Percentiles rank a stretch among this genome's conserved stretches.
Evolutionary conservation across 30 jellyfish, hydroid and myxozoan genomes (phyloP).

Genomic region (Catostylus mosaicus): DNA sequence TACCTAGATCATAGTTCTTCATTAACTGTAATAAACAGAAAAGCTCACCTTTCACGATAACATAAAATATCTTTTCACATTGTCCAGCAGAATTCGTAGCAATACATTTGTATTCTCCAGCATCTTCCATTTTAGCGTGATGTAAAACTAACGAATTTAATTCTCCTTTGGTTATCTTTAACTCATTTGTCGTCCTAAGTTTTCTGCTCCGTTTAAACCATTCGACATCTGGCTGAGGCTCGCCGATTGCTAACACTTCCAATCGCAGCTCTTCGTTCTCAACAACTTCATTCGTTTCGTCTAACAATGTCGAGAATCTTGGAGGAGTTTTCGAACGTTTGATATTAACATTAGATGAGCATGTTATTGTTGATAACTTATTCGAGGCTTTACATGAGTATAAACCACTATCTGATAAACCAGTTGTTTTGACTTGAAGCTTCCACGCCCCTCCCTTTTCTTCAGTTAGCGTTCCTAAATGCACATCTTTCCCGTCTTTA

Average conservation of each 20-base stretch:
- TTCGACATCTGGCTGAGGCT: conserved; percentile 85
- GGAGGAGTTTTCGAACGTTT: conserved; percentile 74
- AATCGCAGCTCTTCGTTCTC: conserved; percentile 83
- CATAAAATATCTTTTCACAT: conserved; percentile 61
- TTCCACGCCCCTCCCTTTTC: conserved; percentile 56
- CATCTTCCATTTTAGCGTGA: conserved; percentile 72
- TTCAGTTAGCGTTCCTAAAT: conserved; percentile 38
- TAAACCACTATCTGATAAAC: conserved; percentile 68
- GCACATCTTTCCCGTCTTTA: conserved; percentile 78
- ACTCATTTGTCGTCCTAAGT: conserved; percentile 55
- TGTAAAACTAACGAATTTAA: conserved; percentile 63
- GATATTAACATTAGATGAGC: conserved; percentile 55
- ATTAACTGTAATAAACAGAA: no score
- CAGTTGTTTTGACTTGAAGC: conserved; percentile 28
- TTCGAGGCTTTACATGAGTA: conserved; percentile 77
- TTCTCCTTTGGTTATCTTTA: conserved; percentile 67
- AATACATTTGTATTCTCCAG: conserved; percentile 84
- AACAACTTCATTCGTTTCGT: conserved; percentile 64
- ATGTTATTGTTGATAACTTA: conserved; percentile 50
- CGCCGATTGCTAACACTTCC: conserved; percentile 80
- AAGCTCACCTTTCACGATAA: conserved; percentile 72
- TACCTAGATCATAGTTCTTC: no score
- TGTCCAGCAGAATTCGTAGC: conserved; percentile 87
- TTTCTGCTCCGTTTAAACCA: conserved; percentile 69
- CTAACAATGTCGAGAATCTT: conserved; percentile 62